Percentiles rank a stretch among this genome's conserved stretches.
These are phyloP conservation scores for Helicoverpa assulta DNA, from an alignment of 2,888 invertebrate genomes.

Conservation along the genomic window DNA sequence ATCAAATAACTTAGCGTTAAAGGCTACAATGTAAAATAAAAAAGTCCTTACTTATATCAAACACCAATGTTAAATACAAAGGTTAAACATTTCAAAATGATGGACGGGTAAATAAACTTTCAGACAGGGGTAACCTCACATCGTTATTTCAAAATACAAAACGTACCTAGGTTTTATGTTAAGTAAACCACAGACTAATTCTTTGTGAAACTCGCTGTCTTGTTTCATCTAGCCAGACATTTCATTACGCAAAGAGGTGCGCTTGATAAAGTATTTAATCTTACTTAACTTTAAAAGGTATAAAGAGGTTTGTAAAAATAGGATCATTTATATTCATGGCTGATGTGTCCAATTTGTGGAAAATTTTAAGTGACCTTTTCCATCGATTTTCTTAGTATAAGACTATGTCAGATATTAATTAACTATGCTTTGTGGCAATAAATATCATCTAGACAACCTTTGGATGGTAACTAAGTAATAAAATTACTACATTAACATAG, in stretches of 20 bases:
- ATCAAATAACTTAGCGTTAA: too few relatives aligned
- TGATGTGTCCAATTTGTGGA: too few relatives aligned
- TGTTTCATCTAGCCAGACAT: not conserved
- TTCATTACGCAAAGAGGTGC: slow-evolving; percentile 5
- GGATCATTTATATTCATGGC: not conserved
- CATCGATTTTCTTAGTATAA: too few relatives aligned
- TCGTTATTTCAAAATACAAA: slow-evolving; percentile 10
- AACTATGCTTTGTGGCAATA: too few relatives aligned
- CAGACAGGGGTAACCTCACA: slow-evolving; percentile 9
- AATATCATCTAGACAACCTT: too few relatives aligned
- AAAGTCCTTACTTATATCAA: not conserved
- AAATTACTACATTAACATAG: too few relatives aligned
- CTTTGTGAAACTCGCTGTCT: not conserved
- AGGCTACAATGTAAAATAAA: too few relatives aligned
- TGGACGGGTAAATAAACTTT: slow-evolving; percentile 19
- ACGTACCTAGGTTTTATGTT: slow-evolving; percentile 10
- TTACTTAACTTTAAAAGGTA: slow-evolving; percentile 10
- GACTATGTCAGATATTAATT: too few relatives aligned
- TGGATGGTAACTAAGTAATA: too few relatives aligned
- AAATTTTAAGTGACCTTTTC: too few relatives aligned
- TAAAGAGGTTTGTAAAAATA: not conserved
- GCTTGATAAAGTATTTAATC: slow-evolving; percentile 17
- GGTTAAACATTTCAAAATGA: slow-evolving; percentile 18
- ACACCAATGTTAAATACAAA: not conserved
- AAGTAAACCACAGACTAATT: not conserved